These are phyloP conservation scores for Bombus pascuorum DNA, from an alignment of 1,140 invertebrate genomes.

Conservation along the genomic window DNA sequence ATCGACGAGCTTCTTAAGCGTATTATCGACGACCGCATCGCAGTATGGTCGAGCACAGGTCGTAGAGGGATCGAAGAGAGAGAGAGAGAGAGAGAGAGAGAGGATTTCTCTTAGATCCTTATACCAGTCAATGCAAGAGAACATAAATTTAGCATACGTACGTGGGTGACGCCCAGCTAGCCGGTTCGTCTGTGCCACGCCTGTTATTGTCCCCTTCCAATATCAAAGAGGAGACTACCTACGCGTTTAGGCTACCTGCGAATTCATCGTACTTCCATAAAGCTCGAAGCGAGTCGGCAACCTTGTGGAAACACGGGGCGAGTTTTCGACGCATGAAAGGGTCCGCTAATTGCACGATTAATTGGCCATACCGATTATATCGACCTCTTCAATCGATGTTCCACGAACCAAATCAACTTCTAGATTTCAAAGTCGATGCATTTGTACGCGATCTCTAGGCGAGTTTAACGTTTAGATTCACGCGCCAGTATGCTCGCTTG, in stretches of 20 bases:
- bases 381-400: neutral
- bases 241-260: slow-evolving; percentile 50
- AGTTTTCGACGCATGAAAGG: neutral
- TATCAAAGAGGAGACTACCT: slow-evolving; percentile 60
- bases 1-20: slow-evolving; percentile 42
- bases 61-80: neutral
- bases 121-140: slow-evolving; percentile 21
- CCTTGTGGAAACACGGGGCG: neutral
- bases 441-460: neutral
- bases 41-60: neutral
- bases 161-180: slow-evolving; percentile 59
- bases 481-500: no score
- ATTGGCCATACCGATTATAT: slow-evolving; percentile 48
- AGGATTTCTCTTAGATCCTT: neutral
- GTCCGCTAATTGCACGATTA: slow-evolving; percentile 48
- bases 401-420: neutral
- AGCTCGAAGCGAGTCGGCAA: neutral
- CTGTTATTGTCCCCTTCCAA: slow-evolving; percentile 57
- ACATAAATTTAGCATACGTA: slow-evolving; percentile 59
- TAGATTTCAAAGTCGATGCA: neutral
- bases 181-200: slow-evolving; percentile 36
- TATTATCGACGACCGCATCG: slow-evolving; percentile 34
- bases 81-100: neutral
- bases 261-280: slow-evolving; percentile 44
- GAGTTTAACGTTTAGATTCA: neutral